Evolutionary conservation across 1,140 invertebrate genomes (phyloP), one percentile per base, ranked within the genome.

Genomic region (Cheumatopsyche charites): DNA sequence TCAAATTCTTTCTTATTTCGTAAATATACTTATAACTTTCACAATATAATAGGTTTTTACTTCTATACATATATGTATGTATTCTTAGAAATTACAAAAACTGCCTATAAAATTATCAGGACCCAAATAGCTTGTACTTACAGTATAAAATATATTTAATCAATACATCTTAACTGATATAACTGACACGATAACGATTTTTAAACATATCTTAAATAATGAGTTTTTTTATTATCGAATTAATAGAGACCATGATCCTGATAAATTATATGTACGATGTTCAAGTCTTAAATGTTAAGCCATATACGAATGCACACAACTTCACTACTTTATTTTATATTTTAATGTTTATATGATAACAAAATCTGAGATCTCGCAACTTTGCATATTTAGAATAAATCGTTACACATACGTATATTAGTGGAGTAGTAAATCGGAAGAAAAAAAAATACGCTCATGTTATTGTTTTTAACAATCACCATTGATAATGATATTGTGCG

Each of bases 91-190:
- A 52, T 52, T 52, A 52, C 19, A 7, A 17, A 19, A 52, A 52
- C 47, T 17, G 21, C 25, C 12, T 58, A 25, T 58, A 58, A 25
- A 58, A 58, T 58, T n/a, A 26, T 58, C 55, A 52, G 55, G 55
- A 58, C 21, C 23, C 19, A 58, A 58, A 58, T 58, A 58, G 19
- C 55, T 58, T 58, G 55, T 58, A 58, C 55, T 58, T 58, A 15
- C 19, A 52, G 55, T 58, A 58, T 58, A 25, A 58, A 58, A 58
- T 58, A 58, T 58, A 58, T 58, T 25, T 52, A 52, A 52, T 52
- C 47, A 52, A 52, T 17, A 52, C 19, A 17, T 52, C 47, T 15
- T 19, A 52, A 52, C 19, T 52, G 47, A 52, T 52, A 52, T 47
- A 47, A 52, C 47, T 52, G 47, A 52, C 47, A 52, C 47, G 19